A percentile compares a stretch with the other conserved stretches of the same genome.
Evolutionary conservation across 1,140 invertebrate genomes (phyloP).

Genomic region (Cotesia vestalis): DNA sequence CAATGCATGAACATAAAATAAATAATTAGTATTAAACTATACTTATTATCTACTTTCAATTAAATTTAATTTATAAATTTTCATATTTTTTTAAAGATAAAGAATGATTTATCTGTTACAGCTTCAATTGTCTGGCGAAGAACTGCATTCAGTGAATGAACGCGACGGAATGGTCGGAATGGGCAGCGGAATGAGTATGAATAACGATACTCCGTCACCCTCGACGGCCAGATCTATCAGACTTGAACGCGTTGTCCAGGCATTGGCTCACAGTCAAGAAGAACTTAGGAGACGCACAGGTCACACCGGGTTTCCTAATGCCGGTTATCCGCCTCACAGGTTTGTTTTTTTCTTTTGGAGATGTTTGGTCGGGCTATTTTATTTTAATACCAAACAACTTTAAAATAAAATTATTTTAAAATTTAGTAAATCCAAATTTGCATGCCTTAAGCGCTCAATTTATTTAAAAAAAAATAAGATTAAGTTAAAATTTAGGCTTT

Average conservation of each 20-base stretch:
- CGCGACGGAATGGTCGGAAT: slow-evolving; percentile 74
- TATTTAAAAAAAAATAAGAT: too few relatives aligned
- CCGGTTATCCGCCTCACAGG: slow-evolving; percentile 61
- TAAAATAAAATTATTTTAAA: too few relatives aligned
- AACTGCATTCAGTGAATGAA: slow-evolving; percentile 71
- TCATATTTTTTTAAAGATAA: background rate
- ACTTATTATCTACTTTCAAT: too few relatives aligned
- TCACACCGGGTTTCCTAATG: slow-evolving; percentile 59
- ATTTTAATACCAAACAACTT: too few relatives aligned
- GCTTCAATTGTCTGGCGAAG: slow-evolving; percentile 79
- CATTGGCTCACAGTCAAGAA: slow-evolving; percentile 87
- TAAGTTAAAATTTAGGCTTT: too few relatives aligned
- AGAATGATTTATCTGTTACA: slow-evolving; percentile 50
- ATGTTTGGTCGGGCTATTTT: too few relatives aligned
- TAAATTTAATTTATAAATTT: too few relatives aligned
- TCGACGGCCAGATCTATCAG: slow-evolving; percentile 86
- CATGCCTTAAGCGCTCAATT: too few relatives aligned
- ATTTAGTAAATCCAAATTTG: too few relatives aligned
- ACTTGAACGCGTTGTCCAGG: slow-evolving; percentile 85
- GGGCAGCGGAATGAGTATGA: slow-evolving; percentile 59
- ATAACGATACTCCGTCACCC: slow-evolving; percentile 76
- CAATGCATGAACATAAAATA: background rate
- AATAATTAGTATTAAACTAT: too few relatives aligned
- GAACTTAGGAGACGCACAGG: slow-evolving; percentile 73
- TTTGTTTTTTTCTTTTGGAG: slow-evolving; percentile 52